Evolutionary conservation across 2,888 invertebrate species (phyloP).

Genomic region (Agrypnus murinus): DNA sequence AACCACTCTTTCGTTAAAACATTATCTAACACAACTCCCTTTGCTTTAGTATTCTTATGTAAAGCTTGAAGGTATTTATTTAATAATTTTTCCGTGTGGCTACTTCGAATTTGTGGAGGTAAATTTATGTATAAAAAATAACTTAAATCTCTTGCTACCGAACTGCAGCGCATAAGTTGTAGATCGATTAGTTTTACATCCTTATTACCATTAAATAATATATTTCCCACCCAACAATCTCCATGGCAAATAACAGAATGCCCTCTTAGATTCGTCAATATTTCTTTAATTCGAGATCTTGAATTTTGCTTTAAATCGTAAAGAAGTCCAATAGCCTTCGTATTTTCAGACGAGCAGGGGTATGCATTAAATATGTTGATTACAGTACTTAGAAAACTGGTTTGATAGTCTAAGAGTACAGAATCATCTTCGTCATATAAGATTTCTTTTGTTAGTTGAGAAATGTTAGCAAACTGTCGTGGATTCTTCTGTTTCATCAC

Average conservation of each 20-base stretch:
- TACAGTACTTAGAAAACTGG: not conserved
- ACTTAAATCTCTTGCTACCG: slow-evolving; percentile 56
- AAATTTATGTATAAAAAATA: slow-evolving; percentile 58
- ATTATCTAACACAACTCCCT: slow-evolving; percentile 35
- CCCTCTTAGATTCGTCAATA: slow-evolving; percentile 14
- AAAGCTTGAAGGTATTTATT: slow-evolving; percentile 50
- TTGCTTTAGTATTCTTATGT: slow-evolving; percentile 17
- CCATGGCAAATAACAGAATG: slow-evolving; percentile 57
- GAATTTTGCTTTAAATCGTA: not conserved
- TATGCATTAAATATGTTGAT: not conserved
- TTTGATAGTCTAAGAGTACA: not conserved
- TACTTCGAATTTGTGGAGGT: slow-evolving; percentile 39
- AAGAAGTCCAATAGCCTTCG: not conserved
- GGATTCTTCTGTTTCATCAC: slow-evolving; percentile 48
- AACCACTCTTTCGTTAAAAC: slow-evolving; percentile 54
- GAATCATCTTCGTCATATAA: slow-evolving; percentile 23
- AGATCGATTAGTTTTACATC: slow-evolving; percentile 55
- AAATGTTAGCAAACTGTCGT: slow-evolving; percentile 8
- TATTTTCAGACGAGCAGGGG: not conserved
- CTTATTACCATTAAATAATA: slow-evolving; percentile 47
- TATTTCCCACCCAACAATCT: slow-evolving; percentile 57
- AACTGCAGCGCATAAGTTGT: slow-evolving; percentile 56
- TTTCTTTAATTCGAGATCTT: not conserved
- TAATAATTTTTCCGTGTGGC: slow-evolving; percentile 48
- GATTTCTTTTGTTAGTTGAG: slow-evolving; percentile 36